phyloP scores from a whole-genome alignment of 2,888 invertebrate species.

The Oscheius myriophilus region DNA sequence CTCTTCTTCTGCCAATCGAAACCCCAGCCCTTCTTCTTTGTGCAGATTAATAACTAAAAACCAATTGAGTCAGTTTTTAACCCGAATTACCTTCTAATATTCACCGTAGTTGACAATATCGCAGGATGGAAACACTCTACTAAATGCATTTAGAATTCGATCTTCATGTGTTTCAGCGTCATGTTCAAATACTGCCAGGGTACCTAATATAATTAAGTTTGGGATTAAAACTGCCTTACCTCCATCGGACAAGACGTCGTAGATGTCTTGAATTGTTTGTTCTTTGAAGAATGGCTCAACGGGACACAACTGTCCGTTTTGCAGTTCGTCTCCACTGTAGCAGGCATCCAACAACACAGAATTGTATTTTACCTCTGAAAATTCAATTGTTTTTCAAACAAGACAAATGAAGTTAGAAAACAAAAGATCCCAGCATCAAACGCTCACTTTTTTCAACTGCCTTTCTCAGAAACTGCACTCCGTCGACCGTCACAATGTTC shows the following conservation, averaged over 20 bases:
- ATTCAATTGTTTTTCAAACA: not conserved
- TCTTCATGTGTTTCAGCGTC: not conserved
- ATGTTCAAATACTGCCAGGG: not conserved
- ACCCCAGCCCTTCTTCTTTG: slow-evolving; percentile 37
- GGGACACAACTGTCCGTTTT: slow-evolving; percentile 34
- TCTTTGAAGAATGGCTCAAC: slow-evolving; percentile 23
- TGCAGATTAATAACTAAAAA: slow-evolving; percentile 43
- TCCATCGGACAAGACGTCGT: not conserved
- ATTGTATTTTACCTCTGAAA: slow-evolving; percentile 13
- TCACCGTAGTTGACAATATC: not conserved
- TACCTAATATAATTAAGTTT: not conserved
- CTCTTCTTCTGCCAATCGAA: slow-evolving; percentile 29
- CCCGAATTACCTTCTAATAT: no score
- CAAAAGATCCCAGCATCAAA: no score
- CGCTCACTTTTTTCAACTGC: slow-evolving; percentile 5
- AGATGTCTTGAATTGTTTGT: slow-evolving; percentile 22
- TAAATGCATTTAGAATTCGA: not conserved
- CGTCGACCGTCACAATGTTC: slow-evolving; percentile 32
- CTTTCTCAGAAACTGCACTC: slow-evolving; percentile 20
- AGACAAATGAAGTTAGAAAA: no score
- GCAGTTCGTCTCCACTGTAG: slow-evolving; percentile 26
- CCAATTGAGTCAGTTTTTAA: not conserved
- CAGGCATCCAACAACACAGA: slow-evolving; percentile 39
- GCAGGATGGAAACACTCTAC: not conserved
- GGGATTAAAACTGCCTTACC: not conserved